phyloP scores from a whole-genome alignment of 2,113 vertebrate genomes.

The Polypterus senegalus region DNA sequence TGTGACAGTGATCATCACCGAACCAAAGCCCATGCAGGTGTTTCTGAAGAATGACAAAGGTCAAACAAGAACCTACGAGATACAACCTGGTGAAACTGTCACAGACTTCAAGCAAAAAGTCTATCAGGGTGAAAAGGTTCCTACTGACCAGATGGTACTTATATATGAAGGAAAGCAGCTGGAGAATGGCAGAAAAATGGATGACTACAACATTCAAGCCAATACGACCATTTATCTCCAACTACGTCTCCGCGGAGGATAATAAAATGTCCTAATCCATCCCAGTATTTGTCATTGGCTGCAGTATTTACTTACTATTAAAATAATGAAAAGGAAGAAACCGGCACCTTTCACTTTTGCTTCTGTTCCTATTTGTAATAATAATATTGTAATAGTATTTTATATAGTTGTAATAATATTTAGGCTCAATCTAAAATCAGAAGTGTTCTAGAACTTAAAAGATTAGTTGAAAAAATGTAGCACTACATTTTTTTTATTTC shows the following conservation, averaged over 20 bases:
- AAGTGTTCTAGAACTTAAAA: too few species aligned
- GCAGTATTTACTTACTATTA: too few species aligned
- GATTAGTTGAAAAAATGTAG: too few species aligned
- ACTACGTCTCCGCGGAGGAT: conserved; percentile 13
- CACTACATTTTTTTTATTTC: too few species aligned
- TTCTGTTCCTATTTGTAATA: too few species aligned
- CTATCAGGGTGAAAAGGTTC: background rate
- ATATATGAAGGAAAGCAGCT: conserved; percentile 1
- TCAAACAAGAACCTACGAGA: background rate
- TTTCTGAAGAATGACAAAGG: conserved; percentile 13
- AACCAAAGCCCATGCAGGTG: conserved; percentile 4
- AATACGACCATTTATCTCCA: conserved; percentile 2
- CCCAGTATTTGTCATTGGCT: too few species aligned
- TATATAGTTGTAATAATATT: too few species aligned
- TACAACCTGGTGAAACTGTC: conserved; percentile 2
- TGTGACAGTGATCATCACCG: conserved; percentile 6
- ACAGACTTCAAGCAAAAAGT: background rate
- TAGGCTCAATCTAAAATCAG: too few species aligned
- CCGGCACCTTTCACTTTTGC: too few species aligned
- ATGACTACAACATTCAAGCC: conserved; percentile 4
- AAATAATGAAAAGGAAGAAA: too few species aligned
- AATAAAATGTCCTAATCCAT: background rate
- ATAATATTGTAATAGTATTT: too few species aligned
- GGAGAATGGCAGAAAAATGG: background rate
- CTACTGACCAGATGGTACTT: background rate